Conservation (phyloP, 2,888 invertebrate genomes). For the Noctua pronuba region DNA sequence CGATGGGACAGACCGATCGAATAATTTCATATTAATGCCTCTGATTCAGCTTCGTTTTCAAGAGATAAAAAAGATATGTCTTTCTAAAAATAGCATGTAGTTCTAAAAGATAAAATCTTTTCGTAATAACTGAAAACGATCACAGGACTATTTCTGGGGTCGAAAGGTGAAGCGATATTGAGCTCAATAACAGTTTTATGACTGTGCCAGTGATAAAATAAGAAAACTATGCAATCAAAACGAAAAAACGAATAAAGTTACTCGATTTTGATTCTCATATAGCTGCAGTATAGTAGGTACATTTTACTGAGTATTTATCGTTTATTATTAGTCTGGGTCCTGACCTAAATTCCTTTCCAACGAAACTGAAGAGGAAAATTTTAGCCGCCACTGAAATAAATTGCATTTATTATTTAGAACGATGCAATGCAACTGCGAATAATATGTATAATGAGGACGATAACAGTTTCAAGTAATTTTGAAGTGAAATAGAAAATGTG, state of each 20-base stretch:
- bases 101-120: constrained; percentile 13
- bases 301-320: constrained; percentile 39
- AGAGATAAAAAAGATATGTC: not conserved
- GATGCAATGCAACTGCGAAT: not conserved
- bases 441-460: not conserved
- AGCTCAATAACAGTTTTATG: constrained; percentile 77
- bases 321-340: constrained; percentile 50
- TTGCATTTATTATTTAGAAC: constrained; percentile 19
- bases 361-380: constrained; percentile 59
- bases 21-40: not conserved
- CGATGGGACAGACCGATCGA: not conserved
- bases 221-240: constrained; percentile 66
- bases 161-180: constrained; percentile 76
- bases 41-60: not conserved
- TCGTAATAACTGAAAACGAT: constrained; percentile 47
- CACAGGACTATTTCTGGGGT: constrained; percentile 66
- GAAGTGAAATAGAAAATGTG: not conserved
- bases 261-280: constrained; percentile 27
- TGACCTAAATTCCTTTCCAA: constrained; percentile 61
- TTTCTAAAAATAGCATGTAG: constrained; percentile 7
- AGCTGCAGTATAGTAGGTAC: constrained; percentile 2
- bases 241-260: constrained; percentile 37
- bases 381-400: constrained; percentile 10
- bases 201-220: constrained; percentile 69
- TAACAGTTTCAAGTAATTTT: not conserved